Evolutionary conservation across 2,888 invertebrate species (phyloP).

Genomic region (Mimachlamys varia): DNA sequence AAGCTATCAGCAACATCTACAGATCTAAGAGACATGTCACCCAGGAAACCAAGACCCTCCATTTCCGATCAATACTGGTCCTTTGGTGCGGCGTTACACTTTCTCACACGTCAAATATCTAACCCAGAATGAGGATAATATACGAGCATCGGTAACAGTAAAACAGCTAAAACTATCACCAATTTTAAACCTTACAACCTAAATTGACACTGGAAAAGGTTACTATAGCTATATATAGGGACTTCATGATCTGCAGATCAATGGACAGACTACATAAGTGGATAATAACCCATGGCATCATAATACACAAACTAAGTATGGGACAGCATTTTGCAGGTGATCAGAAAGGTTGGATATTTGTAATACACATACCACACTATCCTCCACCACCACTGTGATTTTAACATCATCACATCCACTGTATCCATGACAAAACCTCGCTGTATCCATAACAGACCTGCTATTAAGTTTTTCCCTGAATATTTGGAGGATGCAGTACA

Average conservation of each 20-base stretch:
- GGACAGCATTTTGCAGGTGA: too few species aligned
- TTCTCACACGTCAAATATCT: not conserved
- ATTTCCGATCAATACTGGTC: constrained; percentile 3
- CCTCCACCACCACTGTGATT: too few species aligned
- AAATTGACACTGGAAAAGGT: too few species aligned
- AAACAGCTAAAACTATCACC: not conserved
- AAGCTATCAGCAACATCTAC: constrained; percentile 11
- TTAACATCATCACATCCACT: too few species aligned
- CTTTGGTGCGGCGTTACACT: not conserved
- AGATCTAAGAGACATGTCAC: not conserved
- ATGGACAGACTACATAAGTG: too few species aligned
- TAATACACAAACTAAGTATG: too few species aligned
- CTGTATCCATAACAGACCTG: not conserved
- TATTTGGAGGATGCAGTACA: not conserved
- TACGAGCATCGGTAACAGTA: not conserved
- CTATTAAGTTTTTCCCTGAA: not conserved
- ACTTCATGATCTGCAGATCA: too few species aligned
- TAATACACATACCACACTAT: too few species aligned
- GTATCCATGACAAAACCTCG: not conserved
- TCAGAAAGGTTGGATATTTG: too few species aligned
- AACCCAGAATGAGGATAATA: not conserved
- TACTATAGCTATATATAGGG: too few species aligned
- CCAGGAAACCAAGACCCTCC: constrained; percentile 12
- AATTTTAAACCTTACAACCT: not conserved
- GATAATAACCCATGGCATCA: too few species aligned